phyloP scores from a whole-genome alignment of 2,888 invertebrate species.

The Drosophila quasianomalipes region DNA sequence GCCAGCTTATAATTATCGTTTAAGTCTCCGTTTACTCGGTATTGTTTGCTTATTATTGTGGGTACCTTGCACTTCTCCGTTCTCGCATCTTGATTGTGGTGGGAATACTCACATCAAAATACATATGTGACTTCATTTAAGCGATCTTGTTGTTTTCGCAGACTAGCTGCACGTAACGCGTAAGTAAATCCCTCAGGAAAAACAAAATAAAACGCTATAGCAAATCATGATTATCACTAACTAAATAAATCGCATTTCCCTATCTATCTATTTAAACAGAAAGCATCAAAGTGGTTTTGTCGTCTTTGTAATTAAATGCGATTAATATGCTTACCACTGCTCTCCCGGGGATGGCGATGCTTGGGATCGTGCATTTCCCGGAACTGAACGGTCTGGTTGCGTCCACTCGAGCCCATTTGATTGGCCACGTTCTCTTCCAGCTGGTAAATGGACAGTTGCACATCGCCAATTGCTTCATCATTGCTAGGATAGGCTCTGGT shows the following conservation, averaged over 20 bases:
- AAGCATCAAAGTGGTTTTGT: not conserved
- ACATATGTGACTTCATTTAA: not conserved
- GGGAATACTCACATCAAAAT: constrained; percentile 9
- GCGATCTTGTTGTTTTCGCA: not conserved
- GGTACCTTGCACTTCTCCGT: constrained; percentile 18
- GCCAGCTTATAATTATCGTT: constrained; percentile 48
- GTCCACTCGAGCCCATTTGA: constrained; percentile 24
- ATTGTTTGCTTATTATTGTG: constrained; percentile 26
- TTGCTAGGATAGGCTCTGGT: constrained; percentile 39
- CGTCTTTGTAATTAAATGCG: not conserved
- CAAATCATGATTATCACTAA: not conserved
- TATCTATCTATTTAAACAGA: not conserved
- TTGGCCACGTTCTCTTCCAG: constrained; percentile 15
- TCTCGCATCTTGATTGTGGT: constrained; percentile 19
- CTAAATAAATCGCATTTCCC: not conserved
- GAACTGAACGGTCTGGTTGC: constrained; percentile 64
- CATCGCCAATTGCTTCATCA: constrained; percentile 46
- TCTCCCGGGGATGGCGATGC: constrained; percentile 84
- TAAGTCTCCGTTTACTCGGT: constrained; percentile 27
- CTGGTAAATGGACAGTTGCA: constrained; percentile 42
- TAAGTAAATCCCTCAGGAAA: not conserved
- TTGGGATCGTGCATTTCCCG: constrained; percentile 85
- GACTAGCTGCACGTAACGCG: not conserved
- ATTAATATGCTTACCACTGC: constrained; percentile 79
- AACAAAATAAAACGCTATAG: not conserved